Percentiles rank a stretch among this genome's conserved stretches.
Conservation (phyloP, 2,888 invertebrate species). For the Chrysolina americana region DNA sequence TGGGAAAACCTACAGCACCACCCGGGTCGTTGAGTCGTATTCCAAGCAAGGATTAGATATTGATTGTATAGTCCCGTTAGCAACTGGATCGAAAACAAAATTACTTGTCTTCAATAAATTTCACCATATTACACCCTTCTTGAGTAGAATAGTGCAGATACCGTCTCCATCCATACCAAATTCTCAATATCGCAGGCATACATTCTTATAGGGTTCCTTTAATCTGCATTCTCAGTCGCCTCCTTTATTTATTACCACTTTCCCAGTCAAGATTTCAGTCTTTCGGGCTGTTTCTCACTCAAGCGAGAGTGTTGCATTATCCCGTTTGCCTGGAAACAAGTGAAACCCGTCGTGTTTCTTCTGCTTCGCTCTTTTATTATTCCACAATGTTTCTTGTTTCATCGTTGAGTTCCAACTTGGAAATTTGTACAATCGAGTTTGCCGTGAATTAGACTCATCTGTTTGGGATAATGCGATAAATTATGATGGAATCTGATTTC, state of each 20-base stretch:
- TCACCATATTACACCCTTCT: no score
- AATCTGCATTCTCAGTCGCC: constrained; percentile 75
- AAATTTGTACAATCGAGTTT: constrained; percentile 18
- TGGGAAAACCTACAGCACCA: no score
- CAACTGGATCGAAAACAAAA: no score
- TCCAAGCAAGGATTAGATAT: neutral
- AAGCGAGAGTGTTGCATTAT: constrained; percentile 62
- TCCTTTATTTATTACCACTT: constrained; percentile 69
- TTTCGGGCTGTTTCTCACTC: constrained; percentile 41
- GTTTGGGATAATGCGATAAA: constrained; percentile 7
- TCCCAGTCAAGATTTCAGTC: constrained; percentile 41
- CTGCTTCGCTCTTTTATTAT: constrained; percentile 1
- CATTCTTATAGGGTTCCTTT: constrained; percentile 58
- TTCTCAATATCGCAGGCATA: constrained; percentile 4
- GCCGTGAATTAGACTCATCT: constrained; percentile 17
- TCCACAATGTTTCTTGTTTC: neutral
- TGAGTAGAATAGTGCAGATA: no score
- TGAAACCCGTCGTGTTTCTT: neutral
- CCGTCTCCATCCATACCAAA: neutral
- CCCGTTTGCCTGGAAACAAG: constrained; percentile 42
- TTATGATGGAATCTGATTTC: neutral
- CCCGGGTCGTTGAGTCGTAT: neutral
- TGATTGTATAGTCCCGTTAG: neutral
- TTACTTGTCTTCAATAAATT: no score
- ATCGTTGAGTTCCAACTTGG: constrained; percentile 13